phyloP scores from a whole-genome alignment of 1,140 invertebrate species.

The Conus ventricosus region DNA sequence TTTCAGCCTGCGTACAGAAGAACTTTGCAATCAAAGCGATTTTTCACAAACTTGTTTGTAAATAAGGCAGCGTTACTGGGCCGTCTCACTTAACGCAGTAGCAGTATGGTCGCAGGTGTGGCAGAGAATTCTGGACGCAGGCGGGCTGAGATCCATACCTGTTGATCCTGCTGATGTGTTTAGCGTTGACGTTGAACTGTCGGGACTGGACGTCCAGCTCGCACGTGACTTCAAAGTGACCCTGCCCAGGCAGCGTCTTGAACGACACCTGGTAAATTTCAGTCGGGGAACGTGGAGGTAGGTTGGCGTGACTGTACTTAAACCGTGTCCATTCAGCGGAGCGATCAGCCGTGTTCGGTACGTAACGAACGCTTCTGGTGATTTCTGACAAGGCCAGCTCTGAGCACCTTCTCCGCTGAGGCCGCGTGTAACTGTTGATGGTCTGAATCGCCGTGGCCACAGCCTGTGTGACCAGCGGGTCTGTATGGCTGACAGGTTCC shows the following conservation, averaged over 20 bases:
- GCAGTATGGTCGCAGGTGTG: constrained; percentile 65
- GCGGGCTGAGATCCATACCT: constrained; percentile 86
- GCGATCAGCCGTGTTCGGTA: not conserved
- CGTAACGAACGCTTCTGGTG: constrained; percentile 7
- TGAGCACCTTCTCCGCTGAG: not conserved
- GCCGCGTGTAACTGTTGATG: constrained; percentile 25
- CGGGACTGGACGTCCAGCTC: constrained; percentile 80
- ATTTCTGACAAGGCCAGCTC: not conserved
- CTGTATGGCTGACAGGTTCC: constrained; percentile 71
- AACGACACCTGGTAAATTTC: constrained; percentile 78
- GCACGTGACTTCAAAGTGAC: constrained; percentile 84
- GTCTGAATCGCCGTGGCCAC: not conserved
- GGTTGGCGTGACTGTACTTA: constrained; percentile 78
- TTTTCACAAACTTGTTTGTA: too few relatives aligned
- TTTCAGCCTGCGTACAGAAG: too few relatives aligned
- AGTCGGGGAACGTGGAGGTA: constrained; percentile 3
- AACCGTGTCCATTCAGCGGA: not conserved
- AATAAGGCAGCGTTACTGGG: too few relatives aligned
- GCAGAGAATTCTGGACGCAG: constrained; percentile 79
- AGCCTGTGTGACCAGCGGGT: constrained; percentile 4
- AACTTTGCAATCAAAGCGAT: too few relatives aligned
- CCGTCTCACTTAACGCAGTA: constrained; percentile 41
- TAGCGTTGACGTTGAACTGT: constrained; percentile 81
- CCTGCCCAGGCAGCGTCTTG: constrained; percentile 81
- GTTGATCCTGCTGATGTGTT: constrained; percentile 91